Evolutionary conservation across 1,140 invertebrate genomes (phyloP), one percentile per base, ranked within the genome.

Genomic region (Conus ventricosus): DNA sequence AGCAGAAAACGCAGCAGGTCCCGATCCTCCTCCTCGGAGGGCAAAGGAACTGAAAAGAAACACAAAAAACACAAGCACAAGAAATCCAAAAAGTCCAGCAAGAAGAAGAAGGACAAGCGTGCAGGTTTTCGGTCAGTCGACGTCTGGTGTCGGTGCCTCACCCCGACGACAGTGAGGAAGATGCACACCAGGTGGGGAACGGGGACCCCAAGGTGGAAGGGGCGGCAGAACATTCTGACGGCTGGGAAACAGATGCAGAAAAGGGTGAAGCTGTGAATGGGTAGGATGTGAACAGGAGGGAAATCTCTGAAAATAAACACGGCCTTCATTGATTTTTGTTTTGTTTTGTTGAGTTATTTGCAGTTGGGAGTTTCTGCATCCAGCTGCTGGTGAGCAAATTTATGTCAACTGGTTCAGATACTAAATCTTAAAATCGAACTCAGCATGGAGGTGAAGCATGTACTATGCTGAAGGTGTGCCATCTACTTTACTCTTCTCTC

Each of bases 11-110:
- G 51, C 4, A 81, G 80, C 53, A 39, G 51, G 51, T 81, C 80
- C 25, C 80, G 51, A 5, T 81, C 80, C 10, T 15, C 4, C 10
- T 55, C 39, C 5, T 13, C 80, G 23, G 80, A 81, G 6, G 20
- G 23, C 4, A 23, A 54, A 23, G 39, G 17, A 20, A 23, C 27
- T 4, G 55, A 75, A 63, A 51, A 51, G 20, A 75, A 67, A 27
- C 57, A 71, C 84, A 85, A 85, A 55, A 85, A 85, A 39, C 25
- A 7, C 55, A 84, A 63, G 25, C 82, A 84, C 87, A 76, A 78
- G 71, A 86, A 90, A 81, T 55, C 78, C n/a, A 89, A 85, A 76
- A 85, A 84, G 53, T 39, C 54, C 53, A 53, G 55, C 20, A 60
- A 84, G 81, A 78, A 87, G 57, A 82, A 81, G 83, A 71, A 55